Base-by-base conservation (phyloP, 2,113 vertebrate genomes). In the Phalacrocorax aristotelis region DNA sequence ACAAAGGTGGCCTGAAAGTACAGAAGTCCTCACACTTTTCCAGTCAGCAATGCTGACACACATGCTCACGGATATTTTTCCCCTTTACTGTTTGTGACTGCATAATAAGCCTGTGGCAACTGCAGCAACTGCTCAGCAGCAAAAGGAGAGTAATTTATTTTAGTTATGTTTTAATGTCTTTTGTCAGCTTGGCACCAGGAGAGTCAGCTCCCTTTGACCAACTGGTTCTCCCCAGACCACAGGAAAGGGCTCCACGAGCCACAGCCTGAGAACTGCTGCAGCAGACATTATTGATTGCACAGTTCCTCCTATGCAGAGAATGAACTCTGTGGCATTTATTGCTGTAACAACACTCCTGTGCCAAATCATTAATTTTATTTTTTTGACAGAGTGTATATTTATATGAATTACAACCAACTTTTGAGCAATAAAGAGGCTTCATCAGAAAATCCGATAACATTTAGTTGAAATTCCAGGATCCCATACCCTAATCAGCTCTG, bases 91-190 rank as follows among this genome's bases (percentile, higher is more conserved):
- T 48, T 78, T 75, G 48, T 51, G 32, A 29, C n/a, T 51, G 30
- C 14, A 10, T 48, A 60, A 83, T 34, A 75, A 89, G 13, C 51
- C 61, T 9, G 20, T 52, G n/a, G 72, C 72, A 84, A 83, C 9
- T 13, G 20, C 64, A 89, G 51, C 46, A 48, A 78, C 14, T 57
- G 21, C 69, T 91, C 38, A 10, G 57, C 57, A 78, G 57, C 34
- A 60, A 75, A 75, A 84, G 44, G 9, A 68, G n/a, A 91, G 19
- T 6, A 60, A 78, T 92, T 84, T 49, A 76, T 87, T 95, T 94
- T 44, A 68, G 80, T 78, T 61, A 34, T 23, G 13, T 57, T 92
- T 89, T 52, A 81, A 49, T 68, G 51, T 4, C 14, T 75, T 78
- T 81, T 92, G 42, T 52, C 85, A 81, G n/a, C 22, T 91, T 83